These are phyloP conservation scores for Cryptoprocta ferox DNA, from an alignment of 2,797 vertebrate genomes.

Conservation along the genomic window DNA sequence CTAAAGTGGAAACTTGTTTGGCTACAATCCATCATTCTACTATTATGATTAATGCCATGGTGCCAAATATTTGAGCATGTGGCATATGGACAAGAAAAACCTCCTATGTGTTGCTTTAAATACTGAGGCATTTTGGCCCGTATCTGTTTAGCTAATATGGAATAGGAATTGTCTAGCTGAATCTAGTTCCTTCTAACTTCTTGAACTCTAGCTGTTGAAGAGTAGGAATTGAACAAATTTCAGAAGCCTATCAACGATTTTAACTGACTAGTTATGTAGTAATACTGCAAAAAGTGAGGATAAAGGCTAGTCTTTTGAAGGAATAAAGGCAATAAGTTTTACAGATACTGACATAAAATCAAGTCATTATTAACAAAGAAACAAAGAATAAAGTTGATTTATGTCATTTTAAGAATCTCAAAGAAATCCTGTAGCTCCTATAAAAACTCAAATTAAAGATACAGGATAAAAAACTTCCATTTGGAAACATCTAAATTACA, in stretches of 20 bases:
- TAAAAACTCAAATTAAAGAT: slow-evolving; percentile 13
- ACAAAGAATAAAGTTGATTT: slow-evolving; percentile 30
- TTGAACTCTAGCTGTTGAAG: slow-evolving; percentile 9
- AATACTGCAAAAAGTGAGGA: background rate
- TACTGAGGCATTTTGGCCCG: slow-evolving; percentile 8
- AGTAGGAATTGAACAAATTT: background rate
- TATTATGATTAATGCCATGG: slow-evolving; percentile 49
- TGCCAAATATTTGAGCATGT: slow-evolving; percentile 59
- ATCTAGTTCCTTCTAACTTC: background rate
- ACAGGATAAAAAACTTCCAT: background rate
- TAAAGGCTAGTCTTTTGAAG: slow-evolving; percentile 27
- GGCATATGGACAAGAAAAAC: slow-evolving; percentile 28
- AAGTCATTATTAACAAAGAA: slow-evolving; percentile 29
- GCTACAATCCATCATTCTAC: slow-evolving; percentile 42
- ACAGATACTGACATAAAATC: background rate
- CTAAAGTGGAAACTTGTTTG: slow-evolving; percentile 61
- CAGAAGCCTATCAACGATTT: slow-evolving; percentile 22
- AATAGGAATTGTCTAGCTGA: slow-evolving; percentile 17
- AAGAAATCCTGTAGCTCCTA: background rate
- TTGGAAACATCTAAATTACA: background rate
- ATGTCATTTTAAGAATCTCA: background rate
- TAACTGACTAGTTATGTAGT: background rate
- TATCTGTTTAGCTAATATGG: slow-evolving; percentile 35
- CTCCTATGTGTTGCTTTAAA: slow-evolving; percentile 24
- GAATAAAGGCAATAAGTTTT: slow-evolving; percentile 21